phyloP scores from a whole-genome alignment of 2,888 invertebrate species.

The Theretra japonica region DNA sequence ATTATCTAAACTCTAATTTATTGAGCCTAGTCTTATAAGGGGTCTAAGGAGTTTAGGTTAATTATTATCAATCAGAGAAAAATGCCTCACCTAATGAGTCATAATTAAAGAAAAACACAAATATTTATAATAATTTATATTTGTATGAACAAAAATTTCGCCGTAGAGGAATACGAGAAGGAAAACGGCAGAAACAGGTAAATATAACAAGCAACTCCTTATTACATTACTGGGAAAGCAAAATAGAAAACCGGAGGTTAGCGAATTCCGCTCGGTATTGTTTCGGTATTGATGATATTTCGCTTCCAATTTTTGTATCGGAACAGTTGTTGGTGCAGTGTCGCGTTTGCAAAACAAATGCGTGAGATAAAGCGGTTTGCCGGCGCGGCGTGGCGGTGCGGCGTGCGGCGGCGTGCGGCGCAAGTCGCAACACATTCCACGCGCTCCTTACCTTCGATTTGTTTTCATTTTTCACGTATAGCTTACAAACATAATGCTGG shows the following conservation, averaged over 20 bases:
- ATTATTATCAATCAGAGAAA: no score
- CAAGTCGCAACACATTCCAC: conserved; percentile 51
- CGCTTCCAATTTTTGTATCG: conserved; percentile 30
- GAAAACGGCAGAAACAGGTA: no score
- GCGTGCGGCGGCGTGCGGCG: conserved; percentile 10
- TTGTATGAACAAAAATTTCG: no score
- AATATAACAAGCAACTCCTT: not conserved
- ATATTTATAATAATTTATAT: no score
- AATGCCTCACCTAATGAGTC: no score
- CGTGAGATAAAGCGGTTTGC: conserved; percentile 39
- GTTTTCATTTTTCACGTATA: conserved; percentile 71
- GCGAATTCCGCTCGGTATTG: conserved; percentile 12
- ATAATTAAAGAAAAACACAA: no score
- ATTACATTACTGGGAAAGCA: not conserved
- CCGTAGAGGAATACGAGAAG: no score
- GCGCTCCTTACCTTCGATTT: conserved; percentile 49
- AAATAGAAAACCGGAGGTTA: conserved; percentile 18
- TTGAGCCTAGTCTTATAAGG: no score
- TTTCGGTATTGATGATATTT: conserved; percentile 27
- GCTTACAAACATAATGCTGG: conserved; percentile 68
- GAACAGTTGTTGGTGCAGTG: conserved; percentile 39
- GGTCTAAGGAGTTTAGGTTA: no score
- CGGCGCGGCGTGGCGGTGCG: not conserved
- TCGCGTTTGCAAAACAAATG: conserved; percentile 44
- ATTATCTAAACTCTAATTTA: no score